Evolutionary conservation across 2,888 invertebrate species (phyloP), one percentile per base, ranked within the genome.

Genomic region (Timema podura): DNA sequence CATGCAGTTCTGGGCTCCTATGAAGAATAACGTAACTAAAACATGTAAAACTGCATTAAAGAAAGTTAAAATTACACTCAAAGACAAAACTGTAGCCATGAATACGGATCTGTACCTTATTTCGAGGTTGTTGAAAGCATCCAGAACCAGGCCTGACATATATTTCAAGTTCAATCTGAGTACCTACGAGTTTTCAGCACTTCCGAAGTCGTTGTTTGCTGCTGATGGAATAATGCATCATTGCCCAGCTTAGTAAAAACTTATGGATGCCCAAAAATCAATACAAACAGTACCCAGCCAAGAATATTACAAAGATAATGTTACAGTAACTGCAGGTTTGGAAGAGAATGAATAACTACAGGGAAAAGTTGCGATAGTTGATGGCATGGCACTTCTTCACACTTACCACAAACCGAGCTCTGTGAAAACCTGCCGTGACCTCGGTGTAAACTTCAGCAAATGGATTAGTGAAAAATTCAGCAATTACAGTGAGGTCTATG

Each of bases 21-120:
- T 57, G 57, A 57, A 57, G 57, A 57, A 57, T 15, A 15, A 57
- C 16, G 15, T 16, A n/a, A 57, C 57, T 15, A 57, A 57, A 57
- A 57, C 57, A 7, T 13, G 57, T 57, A 57, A 57, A 57, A 6
- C 6, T 7, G n/a, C 57, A 57, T n/a, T n/a, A 16, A 57, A 57
- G 16, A 57, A 57, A 6, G 57, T 57, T 11, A 57, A 57, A 57
- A 30, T 57, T 57, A 30, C 30, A 15, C 3, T 57, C 30, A 57
- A 57, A 57, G 57, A 57, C 1, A 5, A 57, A 57, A 57, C 2
- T 13, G 5, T 57, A 13, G 9, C 57, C 30, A 57, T 57, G 57
- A 2, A 5, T 2, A 11, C 5, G 15, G 57, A 57, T 57, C 8
- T 57, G 0, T 57, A n/a, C n/a, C 57, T 57, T 57, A 1, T 57